Base-by-base conservation (phyloP, 2,888 invertebrate genomes). In the Cerceris ruficornis region DNA sequence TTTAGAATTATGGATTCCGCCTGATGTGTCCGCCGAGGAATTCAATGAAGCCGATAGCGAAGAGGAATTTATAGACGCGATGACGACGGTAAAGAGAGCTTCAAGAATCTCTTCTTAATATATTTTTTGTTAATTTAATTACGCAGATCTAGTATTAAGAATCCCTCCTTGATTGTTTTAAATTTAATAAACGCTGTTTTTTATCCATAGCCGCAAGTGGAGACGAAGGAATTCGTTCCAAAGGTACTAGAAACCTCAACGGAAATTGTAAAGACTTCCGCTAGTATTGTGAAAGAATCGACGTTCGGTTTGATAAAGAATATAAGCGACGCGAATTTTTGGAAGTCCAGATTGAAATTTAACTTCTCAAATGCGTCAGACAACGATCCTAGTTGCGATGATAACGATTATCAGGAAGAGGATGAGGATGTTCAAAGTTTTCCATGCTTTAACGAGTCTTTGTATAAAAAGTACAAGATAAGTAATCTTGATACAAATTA, bases 21-120 rank as follows among this genome's bases (percentile, higher is more conserved):
- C 77, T 9, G 73, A 69, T 6, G 83, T 87, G 52, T 84, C 85
- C 55, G 86, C 85, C 55, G 86, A 87, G 43, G 78, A 81, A 50
- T 90, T 54, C 65, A 89, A 71, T 88, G 93, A 69, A 89, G 93
- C 81, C 0, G 94, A 94, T 8, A 93, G 93, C 5, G 94, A 94
- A 60, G 94, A 94, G 58, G 94, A 95, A 77, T 94, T 94, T 72
- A 92, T 93, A 13, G 94, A 95, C 86, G 94, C 94, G 7, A 91
- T 94, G 77, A 94, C 94, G 14, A 94, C 94, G 80, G 94, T 94
- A 89, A 82, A 58, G 54, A 39, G 61, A 64, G 8, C n/a, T 60
- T 43, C 11, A 28, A 28, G 4, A 28, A 4, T 28, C 28, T 28
- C 28, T 28, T 28, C 28, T 28, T 28, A 2, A 28, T 28, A 28